Evolutionary conservation across 2,797 vertebrate genomes (phyloP).

Genomic region (Chiloscyllium punctatum): DNA sequence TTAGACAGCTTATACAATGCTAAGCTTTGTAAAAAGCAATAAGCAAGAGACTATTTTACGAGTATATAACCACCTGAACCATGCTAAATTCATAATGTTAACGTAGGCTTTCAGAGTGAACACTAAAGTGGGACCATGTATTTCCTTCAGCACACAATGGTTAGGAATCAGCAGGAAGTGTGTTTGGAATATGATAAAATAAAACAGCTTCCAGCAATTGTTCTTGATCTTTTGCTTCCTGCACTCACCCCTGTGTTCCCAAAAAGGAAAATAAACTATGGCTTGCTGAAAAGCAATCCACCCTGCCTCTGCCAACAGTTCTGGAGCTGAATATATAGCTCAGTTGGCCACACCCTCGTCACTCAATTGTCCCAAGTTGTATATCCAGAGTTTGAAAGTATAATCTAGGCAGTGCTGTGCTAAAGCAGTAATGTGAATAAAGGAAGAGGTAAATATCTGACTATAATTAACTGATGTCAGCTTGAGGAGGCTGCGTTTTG

Average conservation of each 20-base stretch:
- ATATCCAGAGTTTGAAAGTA: background rate
- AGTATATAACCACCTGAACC: background rate
- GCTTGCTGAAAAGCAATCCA: background rate
- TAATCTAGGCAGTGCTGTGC: background rate
- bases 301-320: background rate
- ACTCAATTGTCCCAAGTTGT: background rate
- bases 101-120: background rate
- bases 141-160: conserved; percentile 33
- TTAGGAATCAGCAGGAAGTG: background rate
- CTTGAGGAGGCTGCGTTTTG: background rate
- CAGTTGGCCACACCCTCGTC: background rate
- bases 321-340: background rate
- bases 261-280: background rate
- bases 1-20: background rate
- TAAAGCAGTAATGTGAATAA: background rate
- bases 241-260: background rate
- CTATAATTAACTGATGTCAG: background rate
- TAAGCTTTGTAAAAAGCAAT: background rate
- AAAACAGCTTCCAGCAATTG: conserved; percentile 24
- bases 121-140: background rate
- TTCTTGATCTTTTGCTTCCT: background rate
- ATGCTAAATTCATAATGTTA: background rate
- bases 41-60: background rate
- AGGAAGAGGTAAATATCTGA: background rate
- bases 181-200: background rate